Percentiles rank a stretch among this genome's conserved stretches.
Conservation (phyloP, 2,797 vertebrate genomes). For the Acanthurus tractus region DNA sequence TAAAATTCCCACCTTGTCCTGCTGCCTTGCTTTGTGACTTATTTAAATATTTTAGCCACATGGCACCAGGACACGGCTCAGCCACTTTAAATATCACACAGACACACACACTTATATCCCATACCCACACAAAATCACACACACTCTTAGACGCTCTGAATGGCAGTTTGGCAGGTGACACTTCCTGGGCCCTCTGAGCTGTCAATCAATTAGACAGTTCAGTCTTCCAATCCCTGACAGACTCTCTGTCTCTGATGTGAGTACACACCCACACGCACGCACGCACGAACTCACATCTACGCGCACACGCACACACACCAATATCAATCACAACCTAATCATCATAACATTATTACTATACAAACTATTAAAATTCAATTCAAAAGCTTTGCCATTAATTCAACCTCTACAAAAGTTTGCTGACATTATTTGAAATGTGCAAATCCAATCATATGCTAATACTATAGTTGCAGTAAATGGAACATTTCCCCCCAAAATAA, state of each 20-base stretch:
- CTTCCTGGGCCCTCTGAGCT: conserved; percentile 72
- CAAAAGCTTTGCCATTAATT: too few species aligned
- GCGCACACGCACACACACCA: conserved; percentile 17
- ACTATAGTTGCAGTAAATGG: too few species aligned
- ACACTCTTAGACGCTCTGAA: conserved; percentile 38
- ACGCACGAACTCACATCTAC: conserved; percentile 8
- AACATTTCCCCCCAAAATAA: too few species aligned
- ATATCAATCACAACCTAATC: background rate
- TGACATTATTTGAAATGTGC: too few species aligned
- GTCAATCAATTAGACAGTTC: conserved; percentile 75
- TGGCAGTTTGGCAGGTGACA: conserved; percentile 78
- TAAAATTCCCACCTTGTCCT: conserved; percentile 74
- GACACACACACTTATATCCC: conserved; percentile 13
- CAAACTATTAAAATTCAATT: too few species aligned
- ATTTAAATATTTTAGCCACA: conserved; percentile 76
- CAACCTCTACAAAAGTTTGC: too few species aligned
- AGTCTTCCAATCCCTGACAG: conserved; percentile 56
- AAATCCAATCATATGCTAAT: too few species aligned
- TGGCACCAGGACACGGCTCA: conserved; percentile 63
- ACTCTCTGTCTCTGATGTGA: conserved; percentile 18
- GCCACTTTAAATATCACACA: conserved; percentile 54
- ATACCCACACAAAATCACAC: conserved; percentile 27
- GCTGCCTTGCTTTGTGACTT: conserved; percentile 63
- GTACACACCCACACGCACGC: conserved; percentile 7
- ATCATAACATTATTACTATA: background rate